Evolutionary conservation across 2,797 vertebrate genomes (phyloP).

Genomic region (Lateolabrax maculatus): DNA sequence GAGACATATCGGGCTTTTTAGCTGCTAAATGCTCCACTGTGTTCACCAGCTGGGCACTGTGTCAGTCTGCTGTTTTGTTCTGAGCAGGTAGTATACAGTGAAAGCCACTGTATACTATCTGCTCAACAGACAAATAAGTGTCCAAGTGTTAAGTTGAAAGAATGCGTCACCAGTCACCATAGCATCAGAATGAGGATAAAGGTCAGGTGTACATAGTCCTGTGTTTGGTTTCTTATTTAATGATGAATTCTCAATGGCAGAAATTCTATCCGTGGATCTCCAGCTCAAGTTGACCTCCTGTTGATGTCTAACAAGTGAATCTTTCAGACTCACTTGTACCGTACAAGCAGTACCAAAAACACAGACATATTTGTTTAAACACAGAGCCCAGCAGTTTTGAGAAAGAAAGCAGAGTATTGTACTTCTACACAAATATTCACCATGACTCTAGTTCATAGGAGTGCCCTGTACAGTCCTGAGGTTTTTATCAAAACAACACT

Average conservation of each 20-base stretch:
- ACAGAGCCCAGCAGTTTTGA: conserved; percentile 46
- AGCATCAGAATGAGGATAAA: conserved; percentile 28
- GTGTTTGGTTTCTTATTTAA: conserved; percentile 25
- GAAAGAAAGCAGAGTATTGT: conserved; percentile 69
- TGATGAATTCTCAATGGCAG: conserved; percentile 19
- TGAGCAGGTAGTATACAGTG: neutral
- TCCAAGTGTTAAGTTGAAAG: neutral
- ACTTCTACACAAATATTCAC: conserved; percentile 64
- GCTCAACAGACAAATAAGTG: neutral
- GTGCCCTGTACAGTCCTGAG: neutral
- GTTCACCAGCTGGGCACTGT: neutral
- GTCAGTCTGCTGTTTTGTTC: neutral
- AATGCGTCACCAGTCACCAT: neutral
- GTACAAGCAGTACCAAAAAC: conserved; percentile 55
- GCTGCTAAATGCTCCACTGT: neutral
- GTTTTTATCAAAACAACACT: conserved; percentile 44
- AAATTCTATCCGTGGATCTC: conserved; percentile 33
- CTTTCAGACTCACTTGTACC: conserved; percentile 15
- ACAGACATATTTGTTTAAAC: conserved; percentile 63
- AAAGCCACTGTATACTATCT: no score
- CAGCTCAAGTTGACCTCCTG: conserved; percentile 35
- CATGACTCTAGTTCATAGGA: conserved; percentile 35
- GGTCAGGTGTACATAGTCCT: conserved; percentile 25
- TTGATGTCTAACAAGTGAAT: conserved; percentile 45
- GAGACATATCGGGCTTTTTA: neutral